These are phyloP conservation scores for Oophaga pumilio DNA, from an alignment of 2,113 vertebrate genomes.

Conservation along the genomic window DNA sequence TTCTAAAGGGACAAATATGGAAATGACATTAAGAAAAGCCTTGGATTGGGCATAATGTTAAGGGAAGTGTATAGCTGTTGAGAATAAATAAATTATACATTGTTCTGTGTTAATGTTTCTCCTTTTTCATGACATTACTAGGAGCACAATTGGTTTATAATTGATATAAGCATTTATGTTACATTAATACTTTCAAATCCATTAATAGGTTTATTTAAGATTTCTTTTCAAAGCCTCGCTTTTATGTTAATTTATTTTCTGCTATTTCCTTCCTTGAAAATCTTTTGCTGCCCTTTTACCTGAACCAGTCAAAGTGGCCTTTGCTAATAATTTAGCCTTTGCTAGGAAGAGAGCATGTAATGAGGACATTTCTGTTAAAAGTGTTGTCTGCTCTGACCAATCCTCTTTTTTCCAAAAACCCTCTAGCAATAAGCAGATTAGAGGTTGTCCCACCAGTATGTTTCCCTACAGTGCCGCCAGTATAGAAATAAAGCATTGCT, in stretches of 20 bases:
- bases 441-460: too few relatives aligned
- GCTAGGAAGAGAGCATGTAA: too few relatives aligned
- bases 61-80: neutral
- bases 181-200: neutral
- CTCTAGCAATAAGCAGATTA: too few relatives aligned
- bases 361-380: too few relatives aligned
- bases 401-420: too few relatives aligned
- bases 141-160: neutral
- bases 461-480: too few relatives aligned
- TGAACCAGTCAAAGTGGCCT: neutral
- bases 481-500: too few relatives aligned
- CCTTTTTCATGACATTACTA: neutral
- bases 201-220: neutral
- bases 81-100: neutral
- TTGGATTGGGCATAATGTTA: neutral
- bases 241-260: neutral
- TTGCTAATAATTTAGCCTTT: too few relatives aligned
- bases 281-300: neutral
- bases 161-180: neutral
- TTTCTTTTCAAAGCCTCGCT: neutral
- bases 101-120: slow-evolving; percentile 3
- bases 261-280: neutral
- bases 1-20: neutral
- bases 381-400: too few relatives aligned
- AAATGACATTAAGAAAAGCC: slow-evolving; percentile 8